Evolutionary conservation across 92 coral and sea anemone species (phyloP).

Genomic region (Desmophyllum pertusum): DNA sequence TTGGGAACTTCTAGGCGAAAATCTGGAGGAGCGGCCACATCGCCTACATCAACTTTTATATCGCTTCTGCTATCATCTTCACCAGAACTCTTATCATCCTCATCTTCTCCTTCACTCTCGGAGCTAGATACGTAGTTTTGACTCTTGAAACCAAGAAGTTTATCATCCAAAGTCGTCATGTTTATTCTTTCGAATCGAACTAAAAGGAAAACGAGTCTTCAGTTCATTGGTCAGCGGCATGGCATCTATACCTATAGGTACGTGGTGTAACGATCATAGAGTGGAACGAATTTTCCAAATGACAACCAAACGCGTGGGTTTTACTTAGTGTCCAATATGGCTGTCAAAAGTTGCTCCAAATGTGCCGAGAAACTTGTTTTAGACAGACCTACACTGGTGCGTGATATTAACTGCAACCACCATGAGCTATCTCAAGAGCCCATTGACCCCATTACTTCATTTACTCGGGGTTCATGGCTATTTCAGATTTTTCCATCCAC

Average conservation of each 20-base stretch:
- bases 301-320: no score
- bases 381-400: neutral
- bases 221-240: neutral
- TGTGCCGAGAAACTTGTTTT: neutral
- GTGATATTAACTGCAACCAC: neutral
- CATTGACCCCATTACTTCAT: no score
- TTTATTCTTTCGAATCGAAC: neutral
- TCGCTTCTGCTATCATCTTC: conserved; percentile 57
- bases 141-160: conserved; percentile 81
- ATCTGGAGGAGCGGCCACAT: conserved; percentile 56
- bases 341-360: neutral
- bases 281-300: neutral
- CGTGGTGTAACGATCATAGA: neutral
- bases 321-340: no score
- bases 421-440: no score
- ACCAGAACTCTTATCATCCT: conserved; percentile 36
- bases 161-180: conserved; percentile 83
- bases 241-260: neutral
- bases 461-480: no score
- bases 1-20: conserved; percentile 59
- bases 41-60: neutral
- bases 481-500: no score
- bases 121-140: conserved; percentile 97
- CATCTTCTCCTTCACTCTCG: conserved; percentile 87
- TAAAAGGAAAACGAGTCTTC: neutral